Evolutionary conservation across 2,797 vertebrate genomes (phyloP), one percentile per base, ranked within the genome.

Genomic region (Pipistrellus kuhlii): DNA sequence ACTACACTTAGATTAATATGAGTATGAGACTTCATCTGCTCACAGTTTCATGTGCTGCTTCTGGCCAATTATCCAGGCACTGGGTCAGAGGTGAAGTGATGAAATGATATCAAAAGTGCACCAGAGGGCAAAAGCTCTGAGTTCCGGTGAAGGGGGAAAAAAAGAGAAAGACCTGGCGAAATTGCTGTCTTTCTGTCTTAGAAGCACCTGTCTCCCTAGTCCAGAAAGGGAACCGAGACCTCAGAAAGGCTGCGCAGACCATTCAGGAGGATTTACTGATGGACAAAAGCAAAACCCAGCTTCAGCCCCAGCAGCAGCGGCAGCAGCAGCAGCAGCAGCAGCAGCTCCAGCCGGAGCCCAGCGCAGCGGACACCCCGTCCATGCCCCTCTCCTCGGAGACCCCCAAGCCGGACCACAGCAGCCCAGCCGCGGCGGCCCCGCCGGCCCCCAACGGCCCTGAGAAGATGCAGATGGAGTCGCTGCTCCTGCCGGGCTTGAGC

Each of bases 251-350:
- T 99, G 98, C 98, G 98, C 99, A 99, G 99, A 99, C 99, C 99
- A 99, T 99, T 99, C 99, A 99, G 99, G 99, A 99, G 99, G 99
- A 99, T 99, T 99, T 99, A 99, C 99, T 99, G 99, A 99, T 99
- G 99, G 99, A 99, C 99, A 99, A 99, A 99, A 99, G 98, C 99
- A 99, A 99, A 99, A 98, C 99, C 98, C 99, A 99, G 98, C 98
- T 97, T 97, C 98, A 97, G 98, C 98, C 85, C 97, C 98, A 98
- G 97, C 98, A 98, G 97, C 46, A 46, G 46, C 46, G 10, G 41
- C 41, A 9, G 41, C 99, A 98, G 73, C 96, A 96, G 97, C 99
- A 99, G 98, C 98, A 98, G 97, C 98, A 96, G 97, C 98, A 95
- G 92, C 97, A 95, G 98, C 98, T 98, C 97, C 99, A 98, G 93